Conservation (phyloP, 2,113 vertebrate genomes). For the Cyanistes caeruleus region DNA sequence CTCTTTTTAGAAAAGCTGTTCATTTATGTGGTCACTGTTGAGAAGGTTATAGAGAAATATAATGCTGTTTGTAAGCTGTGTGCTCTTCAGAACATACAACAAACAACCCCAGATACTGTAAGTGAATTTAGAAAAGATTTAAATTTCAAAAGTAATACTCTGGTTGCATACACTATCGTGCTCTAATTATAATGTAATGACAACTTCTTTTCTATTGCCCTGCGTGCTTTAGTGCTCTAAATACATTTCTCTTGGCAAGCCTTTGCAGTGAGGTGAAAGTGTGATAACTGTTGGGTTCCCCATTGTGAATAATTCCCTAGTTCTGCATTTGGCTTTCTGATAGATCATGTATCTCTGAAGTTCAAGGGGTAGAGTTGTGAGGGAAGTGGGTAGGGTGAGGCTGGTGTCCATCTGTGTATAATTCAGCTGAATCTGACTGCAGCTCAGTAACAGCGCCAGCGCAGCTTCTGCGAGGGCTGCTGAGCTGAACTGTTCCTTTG, state of each 20-base stretch:
- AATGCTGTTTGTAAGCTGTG: conserved; percentile 35
- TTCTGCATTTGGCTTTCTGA: conserved; percentile 21
- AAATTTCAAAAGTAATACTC: conserved; percentile 4
- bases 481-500: conserved; percentile 49
- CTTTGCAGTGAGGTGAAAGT: conserved; percentile 24
- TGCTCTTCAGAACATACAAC: conserved; percentile 17
- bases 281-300: background rate
- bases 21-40: conserved; percentile 47
- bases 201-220: conserved; percentile 38
- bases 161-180: background rate
- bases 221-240: conserved; percentile 17
- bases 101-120: conserved; percentile 24
- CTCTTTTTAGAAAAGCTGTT: conserved; percentile 43
- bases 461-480: conserved; percentile 58
- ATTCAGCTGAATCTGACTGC: conserved; percentile 31
- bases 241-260: conserved; percentile 27
- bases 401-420: conserved; percentile 18
- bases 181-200: conserved; percentile 50
- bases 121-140: conserved; percentile 1
- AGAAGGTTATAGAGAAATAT: conserved; percentile 35
- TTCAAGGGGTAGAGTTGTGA: background rate
- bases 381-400: background rate
- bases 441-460: background rate
- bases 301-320: conserved; percentile 25
- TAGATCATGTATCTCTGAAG: background rate